phyloP scores from a whole-genome alignment of 2,797 vertebrate species.

The Prionace glauca region DNA sequence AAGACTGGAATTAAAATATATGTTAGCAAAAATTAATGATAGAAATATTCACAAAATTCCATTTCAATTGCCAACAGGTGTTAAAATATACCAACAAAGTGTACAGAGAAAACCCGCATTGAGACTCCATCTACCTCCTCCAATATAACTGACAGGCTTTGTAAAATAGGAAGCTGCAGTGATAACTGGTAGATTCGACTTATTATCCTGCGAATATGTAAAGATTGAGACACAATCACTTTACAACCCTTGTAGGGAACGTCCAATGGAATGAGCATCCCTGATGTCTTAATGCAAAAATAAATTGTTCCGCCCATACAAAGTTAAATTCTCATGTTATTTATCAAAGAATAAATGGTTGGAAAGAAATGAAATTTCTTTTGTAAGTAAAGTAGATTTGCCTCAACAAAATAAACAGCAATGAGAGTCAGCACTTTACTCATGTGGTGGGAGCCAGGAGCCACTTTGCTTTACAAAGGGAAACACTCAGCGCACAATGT shows the following conservation, averaged over 20 bases:
- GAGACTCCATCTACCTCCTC: background rate
- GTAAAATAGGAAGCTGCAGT: background rate
- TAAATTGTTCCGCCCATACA: background rate
- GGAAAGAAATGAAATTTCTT: background rate
- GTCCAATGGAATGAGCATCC: background rate
- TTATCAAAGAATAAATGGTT: background rate
- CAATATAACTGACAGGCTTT: background rate
- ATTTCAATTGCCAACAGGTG: background rate
- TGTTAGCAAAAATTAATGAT: background rate
- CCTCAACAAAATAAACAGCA: background rate
- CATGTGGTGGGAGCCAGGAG: background rate
- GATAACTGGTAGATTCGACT: background rate
- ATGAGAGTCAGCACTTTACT: background rate
- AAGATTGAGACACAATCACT: background rate
- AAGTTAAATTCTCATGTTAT: background rate
- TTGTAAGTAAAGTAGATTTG: background rate
- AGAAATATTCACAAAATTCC: background rate
- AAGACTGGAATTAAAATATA: background rate
- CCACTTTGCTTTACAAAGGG: background rate
- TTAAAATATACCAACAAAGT: background rate
- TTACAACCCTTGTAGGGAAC: background rate
- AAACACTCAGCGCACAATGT: background rate
- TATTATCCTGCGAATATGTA: background rate
- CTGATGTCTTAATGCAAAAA: background rate
- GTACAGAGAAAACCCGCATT: background rate